phyloP scores from a whole-genome alignment of 2,797 vertebrate genomes.

The Tympanoctomys barrerae region DNA sequence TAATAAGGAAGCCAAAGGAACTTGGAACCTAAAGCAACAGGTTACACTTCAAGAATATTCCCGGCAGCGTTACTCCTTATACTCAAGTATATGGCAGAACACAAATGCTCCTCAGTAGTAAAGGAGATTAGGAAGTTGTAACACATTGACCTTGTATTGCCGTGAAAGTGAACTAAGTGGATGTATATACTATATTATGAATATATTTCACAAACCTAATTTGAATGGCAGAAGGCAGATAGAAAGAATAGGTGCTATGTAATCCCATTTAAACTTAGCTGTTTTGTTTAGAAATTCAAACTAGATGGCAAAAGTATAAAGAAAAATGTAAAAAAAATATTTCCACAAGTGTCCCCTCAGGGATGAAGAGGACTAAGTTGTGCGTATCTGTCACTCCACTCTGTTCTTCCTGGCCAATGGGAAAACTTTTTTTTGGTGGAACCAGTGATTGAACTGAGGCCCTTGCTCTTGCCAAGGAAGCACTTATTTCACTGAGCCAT shows the following conservation, averaged over 20 bases:
- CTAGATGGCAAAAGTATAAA: not conserved
- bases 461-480: too few species aligned
- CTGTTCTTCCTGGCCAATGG: not conserved
- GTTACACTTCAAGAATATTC: constrained; percentile 20
- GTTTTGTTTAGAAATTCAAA: not conserved
- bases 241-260: not conserved
- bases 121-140: not conserved
- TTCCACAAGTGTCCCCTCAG: not conserved
- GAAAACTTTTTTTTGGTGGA: not conserved
- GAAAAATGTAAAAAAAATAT: not conserved
- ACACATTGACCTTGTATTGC: not conserved
- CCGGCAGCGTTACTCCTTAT: not conserved
- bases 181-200: not conserved
- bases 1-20: not conserved
- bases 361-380: not conserved
- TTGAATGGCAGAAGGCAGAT: not conserved
- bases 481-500: too few species aligned
- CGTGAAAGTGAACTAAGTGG: not conserved
- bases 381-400: not conserved
- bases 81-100: not conserved
- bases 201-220: not conserved
- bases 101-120: not conserved
- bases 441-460: too few species aligned
- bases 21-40: not conserved
- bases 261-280: not conserved